phyloP scores from a whole-genome alignment of 2,797 vertebrate species.

The Mionectes olivaceus region DNA sequence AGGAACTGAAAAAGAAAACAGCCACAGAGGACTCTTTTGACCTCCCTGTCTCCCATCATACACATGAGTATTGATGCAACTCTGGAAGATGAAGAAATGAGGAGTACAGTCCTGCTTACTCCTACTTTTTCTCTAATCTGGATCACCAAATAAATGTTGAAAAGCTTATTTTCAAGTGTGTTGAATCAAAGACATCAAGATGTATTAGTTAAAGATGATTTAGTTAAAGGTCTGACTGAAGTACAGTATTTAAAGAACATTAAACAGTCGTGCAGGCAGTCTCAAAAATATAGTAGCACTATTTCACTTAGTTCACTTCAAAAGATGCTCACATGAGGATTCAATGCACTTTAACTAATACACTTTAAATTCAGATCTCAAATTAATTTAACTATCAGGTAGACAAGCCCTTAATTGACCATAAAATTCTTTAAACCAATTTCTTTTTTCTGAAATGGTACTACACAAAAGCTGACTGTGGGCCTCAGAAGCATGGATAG shows the following conservation, averaged over 20 bases:
- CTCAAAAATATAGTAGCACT: conserved; percentile 7
- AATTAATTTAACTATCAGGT: neutral
- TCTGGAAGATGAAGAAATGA: neutral
- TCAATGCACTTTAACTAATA: neutral
- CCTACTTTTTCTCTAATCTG: neutral
- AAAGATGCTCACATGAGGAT: neutral
- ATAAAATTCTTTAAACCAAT: neutral
- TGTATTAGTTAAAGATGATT: neutral
- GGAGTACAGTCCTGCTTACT: neutral
- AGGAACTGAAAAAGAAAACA: neutral
- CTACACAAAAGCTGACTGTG: neutral
- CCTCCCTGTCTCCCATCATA: neutral
- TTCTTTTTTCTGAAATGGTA: neutral
- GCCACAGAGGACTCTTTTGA: neutral
- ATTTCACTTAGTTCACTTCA: conserved; percentile 13
- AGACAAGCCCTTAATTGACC: neutral
- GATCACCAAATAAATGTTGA: neutral
- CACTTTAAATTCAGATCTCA: neutral
- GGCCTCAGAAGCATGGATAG: neutral
- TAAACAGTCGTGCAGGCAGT: neutral
- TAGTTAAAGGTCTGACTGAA: conserved; percentile 14
- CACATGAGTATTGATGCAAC: accelerated
- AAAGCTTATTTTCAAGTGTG: neutral
- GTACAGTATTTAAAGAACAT: conserved; percentile 11
- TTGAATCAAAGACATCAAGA: neutral